These are phyloP conservation scores for Poecilus cupreus DNA, from an alignment of 2,888 invertebrate genomes.

Conservation along the genomic window DNA sequence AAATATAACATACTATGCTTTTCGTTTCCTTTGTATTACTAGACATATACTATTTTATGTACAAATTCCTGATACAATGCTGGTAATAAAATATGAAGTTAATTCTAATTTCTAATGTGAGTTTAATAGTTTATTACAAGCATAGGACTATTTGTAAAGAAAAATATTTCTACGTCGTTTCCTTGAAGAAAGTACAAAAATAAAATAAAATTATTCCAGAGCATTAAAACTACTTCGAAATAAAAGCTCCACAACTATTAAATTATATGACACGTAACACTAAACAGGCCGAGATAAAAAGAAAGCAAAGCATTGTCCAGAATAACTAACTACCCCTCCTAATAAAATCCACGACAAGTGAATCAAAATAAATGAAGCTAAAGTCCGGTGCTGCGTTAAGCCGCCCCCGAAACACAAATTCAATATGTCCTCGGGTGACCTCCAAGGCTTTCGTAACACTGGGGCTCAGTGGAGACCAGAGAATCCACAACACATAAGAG, in stretches of 20 bases:
- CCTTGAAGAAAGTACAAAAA: neutral
- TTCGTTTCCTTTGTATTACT: no score
- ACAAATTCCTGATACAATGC: no score
- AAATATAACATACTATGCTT: no score
- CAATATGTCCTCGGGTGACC: slow-evolving; percentile 40
- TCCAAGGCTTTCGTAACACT: slow-evolving; percentile 14
- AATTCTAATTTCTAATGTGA: no score
- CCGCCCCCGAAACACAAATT: slow-evolving; percentile 43
- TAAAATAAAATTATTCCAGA: slow-evolving; percentile 3
- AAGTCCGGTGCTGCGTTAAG: slow-evolving; percentile 15
- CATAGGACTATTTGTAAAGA: no score
- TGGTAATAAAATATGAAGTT: no score
- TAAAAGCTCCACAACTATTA: slow-evolving; percentile 26
- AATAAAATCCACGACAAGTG: slow-evolving; percentile 31
- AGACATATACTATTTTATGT: no score
- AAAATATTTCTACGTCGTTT: neutral
- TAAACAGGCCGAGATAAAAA: neutral
- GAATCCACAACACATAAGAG: slow-evolving; percentile 1
- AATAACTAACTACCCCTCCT: slow-evolving; percentile 15
- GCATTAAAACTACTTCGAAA: slow-evolving; percentile 13
- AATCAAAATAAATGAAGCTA: slow-evolving; percentile 31
- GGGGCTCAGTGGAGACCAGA: neutral
- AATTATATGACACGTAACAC: slow-evolving; percentile 34
- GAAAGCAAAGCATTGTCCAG: slow-evolving; percentile 1
- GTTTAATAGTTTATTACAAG: no score